Percentiles rank a stretch among this genome's conserved stretches.
Evolutionary conservation across 2,113 vertebrate genomes (phyloP).

Genomic region (Micronycteris hirsuta): DNA sequence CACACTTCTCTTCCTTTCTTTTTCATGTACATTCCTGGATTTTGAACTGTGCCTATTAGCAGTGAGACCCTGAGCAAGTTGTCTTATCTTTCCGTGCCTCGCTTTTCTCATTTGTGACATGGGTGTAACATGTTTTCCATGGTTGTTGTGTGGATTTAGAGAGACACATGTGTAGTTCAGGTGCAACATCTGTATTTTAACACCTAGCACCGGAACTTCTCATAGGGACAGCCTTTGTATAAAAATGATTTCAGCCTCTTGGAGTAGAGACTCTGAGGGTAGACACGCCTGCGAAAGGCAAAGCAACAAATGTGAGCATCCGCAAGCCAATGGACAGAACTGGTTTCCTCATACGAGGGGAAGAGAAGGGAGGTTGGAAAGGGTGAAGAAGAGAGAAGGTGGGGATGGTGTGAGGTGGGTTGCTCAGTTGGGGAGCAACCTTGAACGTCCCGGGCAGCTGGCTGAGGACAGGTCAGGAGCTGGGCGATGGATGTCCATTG

Average conservation of each 20-base stretch:
- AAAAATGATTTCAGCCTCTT: not conserved
- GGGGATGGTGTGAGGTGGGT: not conserved
- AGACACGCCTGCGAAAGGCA: not conserved
- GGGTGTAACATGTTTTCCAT: not conserved
- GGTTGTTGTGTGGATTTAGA: not conserved
- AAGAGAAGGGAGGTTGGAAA: not conserved
- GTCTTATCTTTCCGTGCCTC: not conserved
- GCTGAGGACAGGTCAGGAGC: not conserved
- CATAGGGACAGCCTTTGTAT: not conserved
- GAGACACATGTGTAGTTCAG: not conserved
- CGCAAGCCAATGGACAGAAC: not conserved
- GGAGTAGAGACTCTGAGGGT: not conserved
- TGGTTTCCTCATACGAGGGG: not conserved
- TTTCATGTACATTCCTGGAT: not conserved
- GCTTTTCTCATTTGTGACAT: not conserved
- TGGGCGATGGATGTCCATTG: not conserved
- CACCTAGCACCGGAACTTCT: not conserved
- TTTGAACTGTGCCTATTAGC: not conserved
- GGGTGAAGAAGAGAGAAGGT: not conserved
- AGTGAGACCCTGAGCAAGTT: not conserved
- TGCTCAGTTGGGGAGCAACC: not conserved
- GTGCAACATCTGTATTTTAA: not conserved
- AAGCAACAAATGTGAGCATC: not conserved
- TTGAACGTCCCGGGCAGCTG: not conserved
- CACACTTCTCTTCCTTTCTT: not conserved